These are phyloP conservation scores for Boulengeromyrus knoepffleri DNA, from an alignment of 2,113 vertebrate genomes.

Conservation along the genomic window DNA sequence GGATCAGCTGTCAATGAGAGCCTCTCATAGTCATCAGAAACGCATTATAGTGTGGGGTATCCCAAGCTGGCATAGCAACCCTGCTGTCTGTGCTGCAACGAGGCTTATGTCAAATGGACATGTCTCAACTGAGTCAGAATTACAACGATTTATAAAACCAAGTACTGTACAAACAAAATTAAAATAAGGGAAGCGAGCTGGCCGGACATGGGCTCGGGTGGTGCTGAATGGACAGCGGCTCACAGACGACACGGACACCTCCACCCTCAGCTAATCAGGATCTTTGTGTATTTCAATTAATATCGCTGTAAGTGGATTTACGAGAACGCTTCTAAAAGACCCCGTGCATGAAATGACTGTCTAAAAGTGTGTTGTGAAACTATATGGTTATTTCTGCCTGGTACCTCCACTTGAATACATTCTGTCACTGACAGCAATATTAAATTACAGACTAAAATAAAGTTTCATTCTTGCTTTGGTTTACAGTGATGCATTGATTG, in stretches of 20 bases:
- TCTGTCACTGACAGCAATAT: neutral
- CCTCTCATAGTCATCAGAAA: neutral
- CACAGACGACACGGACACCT: neutral
- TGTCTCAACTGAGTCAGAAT: neutral
- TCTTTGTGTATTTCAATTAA: neutral
- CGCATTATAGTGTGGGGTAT: neutral
- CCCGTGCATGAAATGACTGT: neutral
- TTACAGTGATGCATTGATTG: neutral
- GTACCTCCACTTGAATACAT: neutral
- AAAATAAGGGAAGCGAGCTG: neutral
- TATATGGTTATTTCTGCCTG: neutral
- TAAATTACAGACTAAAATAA: neutral
- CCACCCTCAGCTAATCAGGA: neutral
- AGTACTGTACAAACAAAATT: neutral
- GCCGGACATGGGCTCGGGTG: neutral
- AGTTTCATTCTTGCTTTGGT: neutral
- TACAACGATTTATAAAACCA: neutral
- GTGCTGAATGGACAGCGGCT: constrained; percentile 54
- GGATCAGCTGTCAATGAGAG: neutral
- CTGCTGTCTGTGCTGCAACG: neutral
- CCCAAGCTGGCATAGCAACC: neutral
- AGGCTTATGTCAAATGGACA: neutral
- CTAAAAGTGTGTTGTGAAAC: neutral
- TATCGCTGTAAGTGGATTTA: neutral
- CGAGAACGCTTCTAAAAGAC: neutral